Conservation (phyloP, 2,888 invertebrate genomes). For the Drosophila parthenogenetica region DNA sequence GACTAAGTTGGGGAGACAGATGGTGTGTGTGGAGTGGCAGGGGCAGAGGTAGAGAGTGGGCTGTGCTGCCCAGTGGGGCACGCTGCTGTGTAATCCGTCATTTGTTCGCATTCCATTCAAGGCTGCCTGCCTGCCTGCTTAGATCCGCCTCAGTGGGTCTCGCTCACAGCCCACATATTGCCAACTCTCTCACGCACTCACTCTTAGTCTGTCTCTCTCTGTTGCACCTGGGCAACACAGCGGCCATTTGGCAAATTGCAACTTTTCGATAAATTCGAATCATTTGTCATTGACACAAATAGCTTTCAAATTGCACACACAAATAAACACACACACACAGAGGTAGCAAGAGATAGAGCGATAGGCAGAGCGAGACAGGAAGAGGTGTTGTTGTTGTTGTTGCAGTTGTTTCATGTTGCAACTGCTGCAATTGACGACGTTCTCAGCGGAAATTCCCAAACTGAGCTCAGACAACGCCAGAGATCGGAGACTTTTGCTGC, state of each 20-base stretch:
- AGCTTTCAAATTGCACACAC: slow-evolving; percentile 78
- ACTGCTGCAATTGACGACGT: slow-evolving; percentile 62
- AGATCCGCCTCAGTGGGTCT: slow-evolving; percentile 69
- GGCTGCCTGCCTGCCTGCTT: slow-evolving; percentile 74
- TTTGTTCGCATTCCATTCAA: slow-evolving; percentile 79
- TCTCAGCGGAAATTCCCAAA: slow-evolving; percentile 71
- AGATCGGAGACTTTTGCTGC: slow-evolving; percentile 44
- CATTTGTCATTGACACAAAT: slow-evolving; percentile 81
- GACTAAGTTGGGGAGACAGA: slow-evolving; percentile 8
- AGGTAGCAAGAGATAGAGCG: slow-evolving; percentile 11
- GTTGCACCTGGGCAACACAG: slow-evolving; percentile 53
- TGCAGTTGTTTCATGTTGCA: slow-evolving; percentile 41
- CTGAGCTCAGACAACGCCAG: slow-evolving; percentile 35
- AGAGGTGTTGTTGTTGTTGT: slow-evolving; percentile 9
- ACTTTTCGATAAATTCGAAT: slow-evolving; percentile 80
- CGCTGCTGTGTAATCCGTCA: slow-evolving; percentile 60
- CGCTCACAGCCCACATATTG: slow-evolving; percentile 22
- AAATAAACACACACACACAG: slow-evolving; percentile 39
- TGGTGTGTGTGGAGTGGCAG: neutral
- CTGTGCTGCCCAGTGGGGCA: slow-evolving; percentile 22
- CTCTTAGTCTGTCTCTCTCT: slow-evolving; percentile 21
- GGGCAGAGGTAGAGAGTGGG: neutral
- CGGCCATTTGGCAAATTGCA: slow-evolving; percentile 74
- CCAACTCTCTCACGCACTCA: slow-evolving; percentile 12
- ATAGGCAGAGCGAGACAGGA: slow-evolving; percentile 5